A percentile compares a stretch with the other conserved stretches of the same genome.
Conservation (phyloP, 2,888 invertebrate species). For the Chrysotoxum bicinctum region DNA sequence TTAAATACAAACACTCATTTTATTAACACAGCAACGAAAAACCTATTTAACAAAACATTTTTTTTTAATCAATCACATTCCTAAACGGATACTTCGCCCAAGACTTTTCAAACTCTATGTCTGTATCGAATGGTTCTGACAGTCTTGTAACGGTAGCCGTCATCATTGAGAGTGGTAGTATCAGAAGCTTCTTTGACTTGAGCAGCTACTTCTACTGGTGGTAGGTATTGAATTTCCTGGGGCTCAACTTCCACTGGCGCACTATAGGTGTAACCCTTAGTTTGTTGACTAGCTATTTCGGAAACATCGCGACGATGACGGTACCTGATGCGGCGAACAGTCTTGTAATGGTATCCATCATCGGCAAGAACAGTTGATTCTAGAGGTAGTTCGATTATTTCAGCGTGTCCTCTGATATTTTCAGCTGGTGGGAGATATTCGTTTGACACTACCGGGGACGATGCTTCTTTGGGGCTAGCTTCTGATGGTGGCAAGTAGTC, state of each 20-base stretch:
- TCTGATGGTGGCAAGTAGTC: constrained; percentile 76
- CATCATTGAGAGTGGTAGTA: constrained; percentile 36
- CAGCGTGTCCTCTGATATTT: constrained; percentile 23
- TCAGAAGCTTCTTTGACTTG: constrained; percentile 15
- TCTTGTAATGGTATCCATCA: constrained; percentile 62
- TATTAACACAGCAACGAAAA: constrained; percentile 59
- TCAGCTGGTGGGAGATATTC: constrained; percentile 71
- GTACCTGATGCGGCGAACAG: constrained; percentile 38
- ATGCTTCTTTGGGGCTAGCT: not conserved
- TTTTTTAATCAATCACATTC: constrained; percentile 55
- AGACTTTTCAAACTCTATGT: constrained; percentile 75
- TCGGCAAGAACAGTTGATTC: constrained; percentile 69
- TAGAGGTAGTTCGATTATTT: constrained; percentile 59
- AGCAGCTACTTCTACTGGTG: constrained; percentile 9
- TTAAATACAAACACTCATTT: constrained; percentile 49
- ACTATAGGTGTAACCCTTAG: constrained; percentile 76
- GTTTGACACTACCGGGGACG: constrained; percentile 4
- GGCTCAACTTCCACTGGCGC: constrained; percentile 72
- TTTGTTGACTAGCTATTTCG: constrained; percentile 19
- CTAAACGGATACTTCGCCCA: constrained; percentile 16
- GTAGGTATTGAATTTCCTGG: constrained; percentile 23
- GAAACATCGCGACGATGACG: constrained; percentile 47
- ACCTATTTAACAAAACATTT: constrained; percentile 46
- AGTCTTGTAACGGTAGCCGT: constrained; percentile 60
- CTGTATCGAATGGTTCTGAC: constrained; percentile 68